Evolutionary conservation across 2,888 invertebrate genomes (phyloP).

Genomic region (Acleris cristana): DNA sequence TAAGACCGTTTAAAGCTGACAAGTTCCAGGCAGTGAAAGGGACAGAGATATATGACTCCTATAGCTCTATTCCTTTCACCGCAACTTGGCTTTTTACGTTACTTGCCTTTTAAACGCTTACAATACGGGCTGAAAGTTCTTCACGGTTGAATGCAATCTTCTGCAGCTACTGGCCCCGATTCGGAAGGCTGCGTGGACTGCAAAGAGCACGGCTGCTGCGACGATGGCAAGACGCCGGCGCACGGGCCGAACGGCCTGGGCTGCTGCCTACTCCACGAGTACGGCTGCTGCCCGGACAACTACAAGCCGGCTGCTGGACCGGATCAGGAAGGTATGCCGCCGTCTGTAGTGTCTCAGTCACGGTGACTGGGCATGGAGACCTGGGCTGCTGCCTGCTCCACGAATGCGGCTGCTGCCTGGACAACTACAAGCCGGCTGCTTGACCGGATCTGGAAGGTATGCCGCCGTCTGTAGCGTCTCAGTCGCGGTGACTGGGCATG

Average conservation of each 20-base stretch:
- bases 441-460: constrained; percentile 89
- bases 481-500: no score
- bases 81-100: no score
- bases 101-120: no score
- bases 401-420: constrained; percentile 94
- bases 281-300: constrained; percentile 97
- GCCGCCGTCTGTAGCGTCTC: background rate
- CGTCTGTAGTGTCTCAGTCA: no score
- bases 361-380: no score
- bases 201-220: constrained; percentile 93
- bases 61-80: no score
- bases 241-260: constrained; percentile 93
- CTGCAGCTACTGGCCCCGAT: constrained; percentile 86
- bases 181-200: constrained; percentile 91
- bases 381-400: constrained; percentile 90
- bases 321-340: constrained; percentile 84
- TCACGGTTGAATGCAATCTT: background rate
- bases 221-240: constrained; percentile 92
- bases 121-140: no score
- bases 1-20: no score
- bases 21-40: no score
- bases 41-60: no score
- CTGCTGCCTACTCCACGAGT: constrained; percentile 88
- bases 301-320: constrained; percentile 92
- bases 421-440: constrained; percentile 91